Conservation (phyloP, 2,797 vertebrate genomes). For the Oreochromis mossambicus region DNA sequence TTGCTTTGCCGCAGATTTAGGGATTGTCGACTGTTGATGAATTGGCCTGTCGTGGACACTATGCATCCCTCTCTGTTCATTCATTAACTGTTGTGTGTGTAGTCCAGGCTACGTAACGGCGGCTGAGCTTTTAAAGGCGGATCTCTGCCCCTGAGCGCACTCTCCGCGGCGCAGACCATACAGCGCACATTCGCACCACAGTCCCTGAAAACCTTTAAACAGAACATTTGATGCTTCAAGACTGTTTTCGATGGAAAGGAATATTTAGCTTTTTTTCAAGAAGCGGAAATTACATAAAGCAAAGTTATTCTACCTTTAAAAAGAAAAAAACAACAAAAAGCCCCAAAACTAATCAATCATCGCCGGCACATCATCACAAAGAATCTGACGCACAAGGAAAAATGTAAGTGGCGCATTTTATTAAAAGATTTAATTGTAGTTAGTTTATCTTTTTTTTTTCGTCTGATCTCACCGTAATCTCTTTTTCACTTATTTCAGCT, state of each 20-base stretch:
- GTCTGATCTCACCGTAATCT: fast-evolving
- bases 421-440: fast-evolving
- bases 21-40: neutral
- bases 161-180: neutral
- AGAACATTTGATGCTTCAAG: neutral
- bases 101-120: neutral
- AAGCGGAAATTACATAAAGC: neutral
- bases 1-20: neutral
- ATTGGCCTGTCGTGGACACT: neutral
- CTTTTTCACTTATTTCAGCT: neutral
- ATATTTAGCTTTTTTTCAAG: neutral
- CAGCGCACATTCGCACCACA: neutral
- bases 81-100: neutral
- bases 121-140: neutral
- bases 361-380: neutral
- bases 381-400: neutral
- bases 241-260: neutral
- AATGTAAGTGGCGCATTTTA: neutral
- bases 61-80: neutral
- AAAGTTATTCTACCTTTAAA: neutral
- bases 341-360: fast-evolving
- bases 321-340: neutral
- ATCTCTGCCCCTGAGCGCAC: neutral
- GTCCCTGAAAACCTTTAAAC: neutral
- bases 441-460: neutral